Conservation (phyloP, 2,797 vertebrate species). For the Apogon hyalosoma region DNA sequence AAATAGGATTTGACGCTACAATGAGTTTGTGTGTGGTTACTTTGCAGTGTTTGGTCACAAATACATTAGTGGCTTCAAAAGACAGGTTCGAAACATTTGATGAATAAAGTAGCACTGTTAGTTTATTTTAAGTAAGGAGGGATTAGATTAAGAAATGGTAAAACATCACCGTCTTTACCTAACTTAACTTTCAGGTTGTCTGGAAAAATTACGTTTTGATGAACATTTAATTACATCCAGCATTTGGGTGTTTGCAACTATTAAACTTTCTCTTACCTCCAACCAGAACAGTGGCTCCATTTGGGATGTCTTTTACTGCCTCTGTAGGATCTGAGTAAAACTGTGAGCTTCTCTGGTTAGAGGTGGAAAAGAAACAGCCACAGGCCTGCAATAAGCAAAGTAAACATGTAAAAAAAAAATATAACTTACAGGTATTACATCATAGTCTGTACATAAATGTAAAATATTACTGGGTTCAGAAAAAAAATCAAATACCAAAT, state of each 20-base stretch:
- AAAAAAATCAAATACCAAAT: not conserved
- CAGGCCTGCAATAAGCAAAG: conserved; percentile 77
- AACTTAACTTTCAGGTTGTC: not conserved
- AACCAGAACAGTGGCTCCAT: conserved; percentile 91
- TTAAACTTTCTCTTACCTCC: conserved; percentile 86
- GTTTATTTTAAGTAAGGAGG: too few relatives aligned
- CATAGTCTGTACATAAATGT: not conserved
- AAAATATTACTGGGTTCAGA: not conserved
- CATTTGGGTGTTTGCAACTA: not conserved
- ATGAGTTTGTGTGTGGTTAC: not conserved
- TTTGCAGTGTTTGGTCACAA: not conserved
- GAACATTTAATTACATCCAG: not conserved
- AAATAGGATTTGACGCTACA: conserved; percentile 60
- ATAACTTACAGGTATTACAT: not conserved
- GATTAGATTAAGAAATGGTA: too few relatives aligned
- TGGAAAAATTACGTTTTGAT: not conserved
- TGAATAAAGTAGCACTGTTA: too few relatives aligned
- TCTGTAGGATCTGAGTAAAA: conserved; percentile 91
- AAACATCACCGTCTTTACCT: too few relatives aligned
- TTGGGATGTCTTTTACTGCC: conserved; percentile 93
- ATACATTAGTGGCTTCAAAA: not conserved
- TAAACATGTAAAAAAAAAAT: not conserved
- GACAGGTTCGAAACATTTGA: too few relatives aligned
- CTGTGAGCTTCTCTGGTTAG: conserved; percentile 77
- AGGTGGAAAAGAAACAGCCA: conserved; percentile 90